A percentile compares a stretch with the other conserved stretches of the same genome.
Evolutionary conservation across 2,888 invertebrate genomes (phyloP).

Genomic region (Lutraria lutraria): DNA sequence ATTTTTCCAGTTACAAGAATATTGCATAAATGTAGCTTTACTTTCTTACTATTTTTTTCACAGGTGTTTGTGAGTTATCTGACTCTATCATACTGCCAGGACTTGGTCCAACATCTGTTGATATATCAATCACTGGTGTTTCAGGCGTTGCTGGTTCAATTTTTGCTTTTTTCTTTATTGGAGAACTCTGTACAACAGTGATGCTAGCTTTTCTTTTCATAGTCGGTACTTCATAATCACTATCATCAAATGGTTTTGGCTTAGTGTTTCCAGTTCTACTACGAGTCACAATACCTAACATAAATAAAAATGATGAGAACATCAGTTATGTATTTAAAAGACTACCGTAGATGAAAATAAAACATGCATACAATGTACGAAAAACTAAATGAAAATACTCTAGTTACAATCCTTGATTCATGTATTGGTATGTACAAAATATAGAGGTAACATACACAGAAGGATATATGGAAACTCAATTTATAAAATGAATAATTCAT

Average conservation of each 20-base stretch:
- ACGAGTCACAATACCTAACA: constrained; percentile 58
- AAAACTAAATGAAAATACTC: no score
- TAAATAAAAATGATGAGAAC: not conserved
- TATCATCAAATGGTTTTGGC: constrained; percentile 61
- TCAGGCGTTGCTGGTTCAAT: constrained; percentile 18
- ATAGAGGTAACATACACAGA: no score
- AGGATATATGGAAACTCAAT: no score
- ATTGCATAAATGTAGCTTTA: no score
- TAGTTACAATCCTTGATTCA: no score
- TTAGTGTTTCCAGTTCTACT: constrained; percentile 62
- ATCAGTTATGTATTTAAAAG: not conserved
- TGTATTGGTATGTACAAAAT: no score
- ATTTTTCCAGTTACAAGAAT: no score
- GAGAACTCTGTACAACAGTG: not conserved
- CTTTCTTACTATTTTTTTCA: constrained; percentile 23
- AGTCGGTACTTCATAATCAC: constrained; percentile 48
- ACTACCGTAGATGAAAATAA: no score
- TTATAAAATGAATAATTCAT: no score
- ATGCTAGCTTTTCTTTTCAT: constrained; percentile 37
- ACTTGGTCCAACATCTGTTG: not conserved
- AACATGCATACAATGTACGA: no score
- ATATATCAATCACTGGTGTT: constrained; percentile 12
- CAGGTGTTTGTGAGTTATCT: not conserved
- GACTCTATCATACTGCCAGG: not conserved
- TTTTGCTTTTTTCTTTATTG: constrained; percentile 34